Percentiles rank a stretch among this genome's conserved stretches.
phyloP scores from a whole-genome alignment of 2,888 invertebrate species.

The Tiliacea citrago region DNA sequence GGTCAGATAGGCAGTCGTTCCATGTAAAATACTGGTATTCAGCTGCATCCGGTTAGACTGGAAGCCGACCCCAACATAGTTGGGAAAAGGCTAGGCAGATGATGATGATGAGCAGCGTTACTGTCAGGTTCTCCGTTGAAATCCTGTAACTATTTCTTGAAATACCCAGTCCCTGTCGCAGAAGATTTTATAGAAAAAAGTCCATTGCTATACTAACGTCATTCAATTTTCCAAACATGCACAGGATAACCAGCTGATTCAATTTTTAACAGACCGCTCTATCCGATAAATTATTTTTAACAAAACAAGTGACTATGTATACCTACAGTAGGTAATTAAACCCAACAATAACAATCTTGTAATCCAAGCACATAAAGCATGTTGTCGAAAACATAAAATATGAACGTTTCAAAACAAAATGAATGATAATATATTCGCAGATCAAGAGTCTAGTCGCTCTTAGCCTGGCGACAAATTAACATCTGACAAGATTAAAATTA shows the following conservation, averaged over 20 bases:
- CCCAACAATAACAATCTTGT: conserved; percentile 20
- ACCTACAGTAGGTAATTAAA: neutral
- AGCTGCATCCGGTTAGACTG: no score
- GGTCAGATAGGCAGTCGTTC: no score
- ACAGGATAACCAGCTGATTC: neutral
- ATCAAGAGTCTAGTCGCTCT: conserved; percentile 58
- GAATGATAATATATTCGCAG: conserved; percentile 58
- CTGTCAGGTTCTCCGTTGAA: no score
- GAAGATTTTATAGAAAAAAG: neutral
- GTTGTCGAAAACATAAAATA: conserved; percentile 41
- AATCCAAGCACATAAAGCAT: conserved; percentile 23
- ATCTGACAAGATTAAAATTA: conserved; percentile 71
- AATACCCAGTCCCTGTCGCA: neutral
- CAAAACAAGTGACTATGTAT: neutral
- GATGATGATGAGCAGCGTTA: no score
- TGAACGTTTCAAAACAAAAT: conserved; percentile 45
- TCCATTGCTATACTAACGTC: neutral
- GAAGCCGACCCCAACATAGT: no score
- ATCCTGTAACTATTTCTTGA: no score
- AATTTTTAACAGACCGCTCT: neutral
- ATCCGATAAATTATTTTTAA: neutral
- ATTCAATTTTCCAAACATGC: neutral
- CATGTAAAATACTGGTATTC: no score
- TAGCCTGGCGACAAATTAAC: conserved; percentile 68
- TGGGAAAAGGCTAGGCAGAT: no score